Evolutionary conservation across 2,797 vertebrate species (phyloP), one percentile per base, ranked within the genome.

Genomic region (Amphiprion clarkii): DNA sequence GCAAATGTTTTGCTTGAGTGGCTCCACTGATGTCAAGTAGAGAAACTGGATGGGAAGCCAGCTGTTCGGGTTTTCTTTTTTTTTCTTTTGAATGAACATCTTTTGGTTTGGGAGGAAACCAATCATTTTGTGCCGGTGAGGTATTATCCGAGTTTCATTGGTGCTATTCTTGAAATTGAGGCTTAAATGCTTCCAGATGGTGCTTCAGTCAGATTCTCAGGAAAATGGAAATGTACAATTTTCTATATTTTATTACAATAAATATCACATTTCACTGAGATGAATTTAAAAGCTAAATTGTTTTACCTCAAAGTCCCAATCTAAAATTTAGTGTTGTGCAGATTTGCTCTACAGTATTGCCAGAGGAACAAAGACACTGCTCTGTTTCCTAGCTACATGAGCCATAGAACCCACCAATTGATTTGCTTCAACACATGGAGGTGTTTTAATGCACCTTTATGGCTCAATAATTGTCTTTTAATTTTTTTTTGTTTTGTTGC

Each of bases 191-290:
- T 65, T 59, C 64, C 71, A 55, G 44, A 64, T 12, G 76, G 40
- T 66, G 84, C 83, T 80, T 81, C 66, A 74, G 71, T 87, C n/a
- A 21, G 60, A 80, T 71, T 73, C 86, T 75, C 79, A 79, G 81
- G 84, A 71, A 71, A n/a, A 4, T 1, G 21, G 12, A 66, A 74
- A 51, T 0, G 13, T 36, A 4, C 1, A 17, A 3, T 67, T 78
- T 23, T 23, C 5, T 44, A 0, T 8, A 0, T 46, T 33, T 17
- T n/a, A 1, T 14, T 17, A 2, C 21, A 51, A 21, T 62, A 11
- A 42, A 42, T 54, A 12, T 27, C 68, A 23, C 10, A n/a, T 67
- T 58, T 39, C 12, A 27, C 63, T 39, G n/a, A 4, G 48, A 14
- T 31, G 14, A 23, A 51, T 40, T 49, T 58, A 12, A 29, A 64